Percentiles rank a stretch among this genome's conserved stretches.
Conservation (phyloP, 2,797 vertebrate genomes). For the Crypturellus tataupa region DNA sequence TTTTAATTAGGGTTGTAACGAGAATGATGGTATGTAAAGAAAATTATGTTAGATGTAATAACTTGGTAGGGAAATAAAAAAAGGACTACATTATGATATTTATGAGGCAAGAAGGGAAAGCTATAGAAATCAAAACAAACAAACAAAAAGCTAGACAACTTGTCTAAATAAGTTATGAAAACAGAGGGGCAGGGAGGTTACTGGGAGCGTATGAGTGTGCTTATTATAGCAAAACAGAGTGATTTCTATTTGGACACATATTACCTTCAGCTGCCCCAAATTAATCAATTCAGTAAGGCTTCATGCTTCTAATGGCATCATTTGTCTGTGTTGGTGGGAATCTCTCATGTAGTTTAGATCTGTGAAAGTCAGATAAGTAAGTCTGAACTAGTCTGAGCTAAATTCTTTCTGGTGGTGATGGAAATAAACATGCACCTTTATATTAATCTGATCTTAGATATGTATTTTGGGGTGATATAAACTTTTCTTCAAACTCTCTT, state of each 20-base stretch:
- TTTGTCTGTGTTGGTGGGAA: background rate
- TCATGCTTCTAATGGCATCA: background rate
- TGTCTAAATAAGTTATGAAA: background rate
- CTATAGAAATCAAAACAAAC: background rate
- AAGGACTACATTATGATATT: background rate
- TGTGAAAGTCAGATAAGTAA: background rate
- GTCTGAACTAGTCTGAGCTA: background rate
- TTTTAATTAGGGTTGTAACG: background rate
- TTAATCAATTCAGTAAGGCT: background rate
- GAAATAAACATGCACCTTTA: background rate
- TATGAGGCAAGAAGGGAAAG: background rate
- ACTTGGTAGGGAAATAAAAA: background rate
- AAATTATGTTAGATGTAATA: background rate
- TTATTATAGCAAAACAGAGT: background rate
- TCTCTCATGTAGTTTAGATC: background rate
- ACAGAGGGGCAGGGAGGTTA: background rate
- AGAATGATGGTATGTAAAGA: background rate
- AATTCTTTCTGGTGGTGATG: background rate
- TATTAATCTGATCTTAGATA: background rate
- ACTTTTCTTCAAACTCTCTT: background rate
- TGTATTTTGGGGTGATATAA: background rate
- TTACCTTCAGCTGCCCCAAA: background rate
- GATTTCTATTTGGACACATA: background rate
- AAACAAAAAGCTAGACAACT: background rate
- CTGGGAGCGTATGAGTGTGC: background rate